Evolutionary conservation across 2,888 invertebrate species (phyloP).

Genomic region (Epistrophe eligans): DNA sequence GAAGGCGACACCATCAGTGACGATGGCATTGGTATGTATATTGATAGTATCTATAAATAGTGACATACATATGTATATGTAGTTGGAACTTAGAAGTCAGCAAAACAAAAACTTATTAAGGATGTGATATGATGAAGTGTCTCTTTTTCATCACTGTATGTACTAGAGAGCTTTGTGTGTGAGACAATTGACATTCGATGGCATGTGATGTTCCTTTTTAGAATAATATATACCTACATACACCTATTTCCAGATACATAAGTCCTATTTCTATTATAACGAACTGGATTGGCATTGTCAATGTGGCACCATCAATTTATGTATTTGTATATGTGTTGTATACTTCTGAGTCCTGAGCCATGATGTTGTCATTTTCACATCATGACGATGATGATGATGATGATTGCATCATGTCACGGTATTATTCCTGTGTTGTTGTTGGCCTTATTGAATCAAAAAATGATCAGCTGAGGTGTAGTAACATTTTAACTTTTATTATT

Average conservation of each 20-base stretch:
- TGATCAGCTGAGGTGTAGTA: background rate
- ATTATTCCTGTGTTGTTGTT: constrained; percentile 26
- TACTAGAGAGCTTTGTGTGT: background rate
- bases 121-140: constrained; percentile 52
- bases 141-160: constrained; percentile 19
- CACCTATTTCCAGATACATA: background rate
- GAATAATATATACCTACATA: background rate
- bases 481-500: background rate
- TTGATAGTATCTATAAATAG: background rate
- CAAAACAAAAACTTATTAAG: constrained; percentile 63
- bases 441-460: constrained; percentile 17
- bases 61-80: background rate
- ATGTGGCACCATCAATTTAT: constrained; percentile 1
- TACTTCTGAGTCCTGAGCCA: background rate
- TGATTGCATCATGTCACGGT: constrained; percentile 60
- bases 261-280: background rate
- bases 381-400: constrained; percentile 31
- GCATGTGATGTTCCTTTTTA: constrained; percentile 44
- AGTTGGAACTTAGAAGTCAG: constrained; percentile 54
- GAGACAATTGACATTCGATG: constrained; percentile 63
- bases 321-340: background rate
- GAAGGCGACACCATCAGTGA: background rate
- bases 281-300: constrained; percentile 14
- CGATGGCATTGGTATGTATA: background rate
- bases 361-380: constrained; percentile 47